Evolutionary conservation across 2,888 invertebrate species (phyloP).

Genomic region (Sesia bembeciformis): DNA sequence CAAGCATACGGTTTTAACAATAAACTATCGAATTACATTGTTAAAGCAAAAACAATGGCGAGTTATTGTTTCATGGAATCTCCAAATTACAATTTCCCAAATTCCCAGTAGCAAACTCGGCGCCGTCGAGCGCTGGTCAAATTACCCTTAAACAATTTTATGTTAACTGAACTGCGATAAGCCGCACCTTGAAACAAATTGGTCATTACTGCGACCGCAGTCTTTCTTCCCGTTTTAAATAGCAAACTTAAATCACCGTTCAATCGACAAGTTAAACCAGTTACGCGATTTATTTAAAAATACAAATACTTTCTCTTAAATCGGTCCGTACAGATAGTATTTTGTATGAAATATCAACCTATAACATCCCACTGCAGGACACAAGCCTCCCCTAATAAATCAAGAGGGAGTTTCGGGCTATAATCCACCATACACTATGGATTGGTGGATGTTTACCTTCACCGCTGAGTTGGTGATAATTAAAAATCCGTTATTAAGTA

Average conservation of each 20-base stretch:
- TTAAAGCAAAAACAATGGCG: constrained; percentile 15
- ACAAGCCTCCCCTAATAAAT: too few species aligned
- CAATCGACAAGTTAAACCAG: background rate
- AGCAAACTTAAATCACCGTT: background rate
- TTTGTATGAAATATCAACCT: too few species aligned
- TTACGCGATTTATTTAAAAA: background rate
- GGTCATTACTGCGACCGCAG: constrained; percentile 3
- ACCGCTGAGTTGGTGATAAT: too few species aligned
- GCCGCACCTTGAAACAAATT: constrained; percentile 10
- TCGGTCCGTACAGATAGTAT: too few species aligned
- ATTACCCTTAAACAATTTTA: constrained; percentile 32
- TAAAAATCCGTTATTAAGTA: too few species aligned
- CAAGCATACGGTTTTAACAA: background rate
- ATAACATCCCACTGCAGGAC: too few species aligned
- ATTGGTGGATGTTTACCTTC: too few species aligned
- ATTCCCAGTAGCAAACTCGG: constrained; percentile 23
- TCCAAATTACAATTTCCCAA: constrained; percentile 20
- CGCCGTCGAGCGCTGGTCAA: constrained; percentile 35
- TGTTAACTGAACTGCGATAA: constrained; percentile 16
- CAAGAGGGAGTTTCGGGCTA: too few species aligned
- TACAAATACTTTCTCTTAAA: too few species aligned
- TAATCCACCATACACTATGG: too few species aligned
- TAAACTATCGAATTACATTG: constrained; percentile 2
- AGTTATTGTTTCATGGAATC: constrained; percentile 19
- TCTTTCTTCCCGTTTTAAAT: background rate